These are phyloP conservation scores for Eolophus roseicapilla DNA, from an alignment of 2,113 vertebrate genomes.

Conservation along the genomic window DNA sequence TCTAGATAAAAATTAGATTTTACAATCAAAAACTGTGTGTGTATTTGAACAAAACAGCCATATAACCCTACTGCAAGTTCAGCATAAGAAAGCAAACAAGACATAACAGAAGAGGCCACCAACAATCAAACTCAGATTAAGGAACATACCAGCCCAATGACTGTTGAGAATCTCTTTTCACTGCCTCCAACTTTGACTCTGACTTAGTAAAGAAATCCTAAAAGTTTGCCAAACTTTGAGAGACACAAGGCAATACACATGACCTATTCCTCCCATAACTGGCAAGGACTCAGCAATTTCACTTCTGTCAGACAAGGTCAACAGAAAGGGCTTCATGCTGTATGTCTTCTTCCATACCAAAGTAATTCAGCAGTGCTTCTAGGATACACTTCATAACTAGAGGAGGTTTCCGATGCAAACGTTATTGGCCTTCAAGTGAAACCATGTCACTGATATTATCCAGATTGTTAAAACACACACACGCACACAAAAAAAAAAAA, in stretches of 20 bases:
- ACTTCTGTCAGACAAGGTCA: neutral
- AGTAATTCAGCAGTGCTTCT: neutral
- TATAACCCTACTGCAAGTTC: neutral
- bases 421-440: neutral
- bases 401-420: neutral
- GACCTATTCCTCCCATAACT: neutral
- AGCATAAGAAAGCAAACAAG: neutral
- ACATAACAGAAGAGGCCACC: neutral
- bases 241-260: neutral
- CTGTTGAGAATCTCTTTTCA: neutral
- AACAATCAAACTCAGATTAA: neutral
- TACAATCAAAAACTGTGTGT: too few species aligned
- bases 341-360: neutral
- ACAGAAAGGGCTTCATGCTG: neutral
- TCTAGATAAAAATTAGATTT: neutral
- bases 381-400: neutral
- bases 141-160: neutral
- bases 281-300: neutral
- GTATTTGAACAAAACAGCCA: neutral
- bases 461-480: neutral
- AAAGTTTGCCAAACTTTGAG: neutral
- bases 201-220: neutral
- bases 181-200: neutral
- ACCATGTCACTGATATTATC: neutral
- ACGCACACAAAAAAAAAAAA: neutral